Evolutionary conservation across 2,888 invertebrate species (phyloP).

Genomic region (Shargacucullia verbasci): DNA sequence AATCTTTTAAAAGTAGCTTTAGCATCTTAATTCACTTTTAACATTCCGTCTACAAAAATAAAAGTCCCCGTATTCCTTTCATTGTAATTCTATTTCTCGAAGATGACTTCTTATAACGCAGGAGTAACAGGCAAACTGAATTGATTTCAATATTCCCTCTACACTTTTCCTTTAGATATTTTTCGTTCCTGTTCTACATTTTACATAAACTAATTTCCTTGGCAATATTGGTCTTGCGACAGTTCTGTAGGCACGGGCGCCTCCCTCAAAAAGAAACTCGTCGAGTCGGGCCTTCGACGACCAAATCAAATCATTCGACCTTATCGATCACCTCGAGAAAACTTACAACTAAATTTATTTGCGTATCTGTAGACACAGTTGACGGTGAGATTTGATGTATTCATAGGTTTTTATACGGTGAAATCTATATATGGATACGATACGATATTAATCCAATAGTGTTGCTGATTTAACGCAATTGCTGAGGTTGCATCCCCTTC

Average conservation of each 20-base stretch:
- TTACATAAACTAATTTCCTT: slow-evolving; percentile 89
- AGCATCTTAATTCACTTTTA: slow-evolving; percentile 35
- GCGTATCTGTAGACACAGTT: slow-evolving; percentile 64
- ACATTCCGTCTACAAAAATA: slow-evolving; percentile 46
- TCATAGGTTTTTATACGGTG: slow-evolving; percentile 46
- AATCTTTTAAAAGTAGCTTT: slow-evolving; percentile 18
- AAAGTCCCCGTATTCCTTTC: slow-evolving; percentile 55
- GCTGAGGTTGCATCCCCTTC: slow-evolving; percentile 85
- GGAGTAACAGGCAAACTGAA: slow-evolving; percentile 77
- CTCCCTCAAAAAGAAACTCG: slow-evolving; percentile 84
- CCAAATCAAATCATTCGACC: slow-evolving; percentile 88
- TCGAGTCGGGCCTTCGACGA: slow-evolving; percentile 78
- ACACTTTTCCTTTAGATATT: slow-evolving; percentile 83
- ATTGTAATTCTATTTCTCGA: slow-evolving; percentile 70
- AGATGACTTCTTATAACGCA: slow-evolving; percentile 72
- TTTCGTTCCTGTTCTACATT: slow-evolving; percentile 87
- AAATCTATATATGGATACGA: slow-evolving; percentile 58
- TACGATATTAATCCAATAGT: slow-evolving; percentile 83
- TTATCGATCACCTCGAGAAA: slow-evolving; percentile 83
- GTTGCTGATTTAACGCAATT: slow-evolving; percentile 86
- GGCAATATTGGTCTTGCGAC: slow-evolving; percentile 88
- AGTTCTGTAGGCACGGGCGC: slow-evolving; percentile 84
- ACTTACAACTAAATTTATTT: slow-evolving; percentile 83
- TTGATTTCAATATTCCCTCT: slow-evolving; percentile 83
- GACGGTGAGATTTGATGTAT: slow-evolving; percentile 37